These are phyloP conservation scores for Eulemur rufifrons DNA, from an alignment of 2,113 vertebrate species.

Conservation along the genomic window DNA sequence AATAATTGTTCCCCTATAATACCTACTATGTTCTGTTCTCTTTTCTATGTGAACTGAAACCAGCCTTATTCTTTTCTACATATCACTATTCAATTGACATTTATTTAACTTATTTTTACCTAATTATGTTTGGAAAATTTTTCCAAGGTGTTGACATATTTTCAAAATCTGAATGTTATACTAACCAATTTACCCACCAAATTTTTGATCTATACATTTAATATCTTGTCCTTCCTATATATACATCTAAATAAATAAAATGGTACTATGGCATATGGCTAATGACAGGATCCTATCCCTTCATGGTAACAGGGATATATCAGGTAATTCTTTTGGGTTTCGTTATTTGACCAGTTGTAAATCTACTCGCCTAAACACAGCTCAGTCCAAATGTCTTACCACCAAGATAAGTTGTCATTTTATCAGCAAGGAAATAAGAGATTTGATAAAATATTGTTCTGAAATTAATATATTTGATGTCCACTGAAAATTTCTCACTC, in stretches of 20 bases:
- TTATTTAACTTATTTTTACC: neutral
- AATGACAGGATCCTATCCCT: neutral
- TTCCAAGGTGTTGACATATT: neutral
- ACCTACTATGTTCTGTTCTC: neutral
- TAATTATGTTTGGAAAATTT: neutral
- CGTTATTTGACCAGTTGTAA: neutral
- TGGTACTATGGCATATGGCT: neutral
- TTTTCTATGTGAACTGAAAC: neutral
- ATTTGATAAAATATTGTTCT: neutral
- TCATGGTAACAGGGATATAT: neutral
- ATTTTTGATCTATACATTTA: neutral
- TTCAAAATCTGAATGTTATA: neutral
- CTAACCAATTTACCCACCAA: neutral
- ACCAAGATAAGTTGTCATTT: neutral
- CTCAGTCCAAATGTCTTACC: neutral
- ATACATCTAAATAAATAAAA: constrained; percentile 32
- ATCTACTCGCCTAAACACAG: neutral
- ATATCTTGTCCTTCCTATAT: neutral
- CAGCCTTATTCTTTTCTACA: neutral
- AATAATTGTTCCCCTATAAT: neutral
- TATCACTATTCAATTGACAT: neutral
- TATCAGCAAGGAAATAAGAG: neutral
- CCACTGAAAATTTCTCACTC: neutral
- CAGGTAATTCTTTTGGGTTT: neutral
- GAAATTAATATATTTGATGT: neutral